Percentiles rank a stretch among this genome's conserved stretches.
phyloP scores from a whole-genome alignment of 2,113 vertebrate species.

The Alces alces region DNA sequence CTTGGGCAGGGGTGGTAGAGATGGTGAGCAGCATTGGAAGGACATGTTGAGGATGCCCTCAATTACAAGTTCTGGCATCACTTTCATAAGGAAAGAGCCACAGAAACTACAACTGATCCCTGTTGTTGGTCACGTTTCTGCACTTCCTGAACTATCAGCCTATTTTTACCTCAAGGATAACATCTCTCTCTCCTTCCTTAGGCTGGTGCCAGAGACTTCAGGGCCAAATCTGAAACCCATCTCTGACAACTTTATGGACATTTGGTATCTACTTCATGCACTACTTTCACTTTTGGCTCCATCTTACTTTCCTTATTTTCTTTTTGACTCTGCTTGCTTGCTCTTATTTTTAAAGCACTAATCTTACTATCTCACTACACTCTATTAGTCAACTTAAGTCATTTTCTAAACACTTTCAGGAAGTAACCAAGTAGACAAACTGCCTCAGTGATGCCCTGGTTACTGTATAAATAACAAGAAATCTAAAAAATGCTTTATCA shows the following conservation, averaged over 20 bases:
- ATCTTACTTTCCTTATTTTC: neutral
- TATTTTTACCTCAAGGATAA: neutral
- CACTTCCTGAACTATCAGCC: neutral
- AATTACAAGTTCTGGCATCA: neutral
- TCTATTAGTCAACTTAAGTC: neutral
- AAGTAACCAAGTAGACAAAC: neutral
- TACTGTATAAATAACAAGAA: neutral
- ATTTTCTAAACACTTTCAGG: neutral
- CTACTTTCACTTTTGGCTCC: neutral
- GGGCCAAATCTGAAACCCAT: neutral
- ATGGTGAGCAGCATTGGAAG: rapidly evolving
- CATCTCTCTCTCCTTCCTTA: neutral
- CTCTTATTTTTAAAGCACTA: neutral
- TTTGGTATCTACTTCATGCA: neutral
- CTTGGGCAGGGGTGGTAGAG: neutral
- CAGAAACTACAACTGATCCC: neutral
- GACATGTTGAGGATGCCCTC: neutral
- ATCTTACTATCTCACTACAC: neutral
- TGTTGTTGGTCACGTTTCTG: neutral
- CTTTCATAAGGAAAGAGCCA: neutral
- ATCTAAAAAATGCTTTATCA: neutral
- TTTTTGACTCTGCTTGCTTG: neutral
- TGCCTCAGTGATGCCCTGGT: neutral
- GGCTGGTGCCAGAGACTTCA: neutral
- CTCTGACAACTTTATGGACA: neutral